Evolutionary conservation across 35 echinoderm and acorn worm species (phyloP), one percentile per base, ranked within the genome.

Genomic region (Chiridota heheva): DNA sequence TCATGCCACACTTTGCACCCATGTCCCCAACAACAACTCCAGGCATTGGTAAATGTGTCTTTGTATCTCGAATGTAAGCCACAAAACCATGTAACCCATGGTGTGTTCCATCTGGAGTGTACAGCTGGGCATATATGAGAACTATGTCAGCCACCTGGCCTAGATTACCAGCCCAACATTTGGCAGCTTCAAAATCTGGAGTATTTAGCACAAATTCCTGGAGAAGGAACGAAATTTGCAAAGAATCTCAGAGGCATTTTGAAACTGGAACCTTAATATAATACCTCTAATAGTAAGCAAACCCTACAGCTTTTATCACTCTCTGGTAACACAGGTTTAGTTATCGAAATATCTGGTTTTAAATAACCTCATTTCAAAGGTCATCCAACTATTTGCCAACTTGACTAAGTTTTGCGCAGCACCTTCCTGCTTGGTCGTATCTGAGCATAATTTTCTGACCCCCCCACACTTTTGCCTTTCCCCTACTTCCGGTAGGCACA

Each of bases 151-250:
- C 63, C 29, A 37, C 34, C 27, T 66, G 34, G 1, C 63, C 63
- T 37, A 66, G 0, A 4, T 16, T 2, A 5, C 63, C 63, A 1
- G 63, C 10, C 63, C 63, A 66, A 32, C 63, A 66, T 26, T 66
- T 66, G 25, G 63, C 34, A 29, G 63, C 63, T 66, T 66, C 63
- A 66, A 66, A 66, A 66, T 66, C 63, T 7, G 63, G 63, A 36
- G 63, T 66, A 37, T 66, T 66, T 7, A 66, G 34, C 20, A 66
- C 63, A 32, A 66, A 66, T 26, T 66, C 63, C 63, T 66, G 30
- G 17, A 4, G 63, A 32, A 37, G 2, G 2, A 16, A 66, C 7
- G 40, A 16, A 31, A 66, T 66, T 3, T 15, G 22, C 49, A 66
- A 66, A 7, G 16, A 66, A 16, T 66, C 34, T 17, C 12, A 36